Conservation (phyloP, 2,888 invertebrate species). For the Sinelater perroti region DNA sequence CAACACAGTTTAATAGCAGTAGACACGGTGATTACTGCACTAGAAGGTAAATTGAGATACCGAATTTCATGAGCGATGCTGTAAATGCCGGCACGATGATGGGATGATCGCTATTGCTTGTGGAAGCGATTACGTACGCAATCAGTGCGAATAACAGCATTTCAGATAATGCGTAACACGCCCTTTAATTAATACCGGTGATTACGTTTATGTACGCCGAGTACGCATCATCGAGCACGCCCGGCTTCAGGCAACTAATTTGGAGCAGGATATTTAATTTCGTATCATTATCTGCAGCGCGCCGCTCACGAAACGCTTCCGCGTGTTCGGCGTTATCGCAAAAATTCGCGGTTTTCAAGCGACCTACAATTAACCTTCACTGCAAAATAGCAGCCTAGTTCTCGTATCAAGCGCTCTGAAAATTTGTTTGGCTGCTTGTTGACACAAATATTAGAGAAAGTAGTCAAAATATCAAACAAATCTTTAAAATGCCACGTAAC, state of each 20-base stretch:
- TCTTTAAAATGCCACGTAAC: no score
- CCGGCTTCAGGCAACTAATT: neutral
- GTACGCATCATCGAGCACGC: constrained; percentile 14
- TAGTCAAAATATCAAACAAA: no score
- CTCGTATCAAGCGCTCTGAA: no score
- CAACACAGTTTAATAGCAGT: no score
- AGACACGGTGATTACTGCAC: neutral
- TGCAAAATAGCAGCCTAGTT: no score
- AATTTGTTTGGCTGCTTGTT: no score
- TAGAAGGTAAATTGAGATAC: neutral
- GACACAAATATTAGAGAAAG: no score
- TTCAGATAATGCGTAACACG: constrained; percentile 14
- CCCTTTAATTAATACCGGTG: constrained; percentile 11
- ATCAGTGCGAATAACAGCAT: constrained; percentile 10
- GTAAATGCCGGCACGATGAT: neutral
- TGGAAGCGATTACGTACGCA: neutral
- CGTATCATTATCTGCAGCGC: constrained; percentile 1
- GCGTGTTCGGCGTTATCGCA: no score
- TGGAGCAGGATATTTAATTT: constrained; percentile 1
- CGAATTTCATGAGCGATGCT: neutral
- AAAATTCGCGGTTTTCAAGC: no score
- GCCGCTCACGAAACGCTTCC: constrained; percentile 1
- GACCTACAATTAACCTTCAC: no score
- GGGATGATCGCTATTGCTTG: neutral
- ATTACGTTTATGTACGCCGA: constrained; percentile 2